Percentiles rank a stretch among this genome's conserved stretches.
Conservation (phyloP, 2,797 vertebrate species). For the Coilia nasus region DNA sequence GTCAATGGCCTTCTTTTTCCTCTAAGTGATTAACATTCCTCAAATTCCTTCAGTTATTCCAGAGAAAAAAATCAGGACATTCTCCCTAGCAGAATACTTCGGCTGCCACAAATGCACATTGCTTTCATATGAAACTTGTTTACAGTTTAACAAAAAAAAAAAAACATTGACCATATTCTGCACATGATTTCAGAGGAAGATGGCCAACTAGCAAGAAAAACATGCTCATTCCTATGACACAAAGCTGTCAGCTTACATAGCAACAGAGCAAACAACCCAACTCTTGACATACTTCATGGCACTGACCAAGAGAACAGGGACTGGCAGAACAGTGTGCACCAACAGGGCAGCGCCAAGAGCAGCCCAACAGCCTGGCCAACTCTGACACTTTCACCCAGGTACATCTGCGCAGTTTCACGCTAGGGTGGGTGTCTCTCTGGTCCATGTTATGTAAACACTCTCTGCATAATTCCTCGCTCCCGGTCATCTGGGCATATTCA, state of each 20-base stretch:
- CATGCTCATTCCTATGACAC: not conserved
- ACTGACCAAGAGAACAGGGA: constrained; percentile 22
- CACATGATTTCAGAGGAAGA: not conserved
- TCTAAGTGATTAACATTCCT: constrained; percentile 76
- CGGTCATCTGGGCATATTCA: not conserved
- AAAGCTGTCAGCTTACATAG: not conserved
- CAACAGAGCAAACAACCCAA: not conserved
- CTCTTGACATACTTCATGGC: not conserved
- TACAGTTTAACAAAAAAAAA: not conserved
- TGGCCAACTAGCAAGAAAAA: not conserved
- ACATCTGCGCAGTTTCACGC: constrained; percentile 33
- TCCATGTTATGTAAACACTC: constrained; percentile 34
- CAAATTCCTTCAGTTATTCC: constrained; percentile 67
- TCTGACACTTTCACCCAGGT: constrained; percentile 28
- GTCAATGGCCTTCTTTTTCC: constrained; percentile 55
- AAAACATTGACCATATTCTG: not conserved
- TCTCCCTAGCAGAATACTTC: constrained; percentile 28
- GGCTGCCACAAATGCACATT: not conserved
- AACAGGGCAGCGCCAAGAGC: constrained; percentile 44
- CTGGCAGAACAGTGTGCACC: constrained; percentile 36
- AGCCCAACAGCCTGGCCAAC: constrained; percentile 34
- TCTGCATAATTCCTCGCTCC: constrained; percentile 32
- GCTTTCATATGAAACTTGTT: not conserved
- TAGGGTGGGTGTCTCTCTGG: constrained; percentile 41
- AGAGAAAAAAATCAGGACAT: constrained; percentile 65